Conservation (phyloP, 2,113 vertebrate genomes). For the Siniperca knerii region DNA sequence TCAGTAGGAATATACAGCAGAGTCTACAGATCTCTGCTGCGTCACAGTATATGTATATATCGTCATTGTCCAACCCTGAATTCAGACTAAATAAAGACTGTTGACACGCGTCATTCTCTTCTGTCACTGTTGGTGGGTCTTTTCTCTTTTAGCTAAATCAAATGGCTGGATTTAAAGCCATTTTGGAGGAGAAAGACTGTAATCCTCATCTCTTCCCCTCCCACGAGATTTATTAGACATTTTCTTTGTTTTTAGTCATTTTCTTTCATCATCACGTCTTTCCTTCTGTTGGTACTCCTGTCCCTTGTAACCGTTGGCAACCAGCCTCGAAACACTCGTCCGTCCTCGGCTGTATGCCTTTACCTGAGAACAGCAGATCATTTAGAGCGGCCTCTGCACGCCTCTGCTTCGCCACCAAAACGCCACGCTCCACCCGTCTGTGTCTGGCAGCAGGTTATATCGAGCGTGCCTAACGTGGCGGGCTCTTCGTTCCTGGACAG, state of each 20-base stretch:
- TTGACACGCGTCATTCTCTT: no score
- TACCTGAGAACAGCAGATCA: background rate
- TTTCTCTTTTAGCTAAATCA: background rate
- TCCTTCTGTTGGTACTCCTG: background rate
- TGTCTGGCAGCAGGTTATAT: background rate
- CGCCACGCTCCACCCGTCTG: background rate
- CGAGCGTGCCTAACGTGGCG: conserved; percentile 2
- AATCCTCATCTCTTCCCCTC: background rate
- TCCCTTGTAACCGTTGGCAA: background rate
- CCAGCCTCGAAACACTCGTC: background rate
- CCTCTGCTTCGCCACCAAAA: background rate
- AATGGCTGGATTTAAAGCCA: background rate
- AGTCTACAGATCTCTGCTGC: no score
- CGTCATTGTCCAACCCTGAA: no score
- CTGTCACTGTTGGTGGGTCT: no score
- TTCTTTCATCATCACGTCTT: background rate
- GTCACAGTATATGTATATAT: no score
- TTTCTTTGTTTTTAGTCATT: background rate
- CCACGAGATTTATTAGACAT: background rate
- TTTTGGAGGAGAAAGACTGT: background rate
- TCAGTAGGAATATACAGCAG: no score
- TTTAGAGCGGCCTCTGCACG: background rate
- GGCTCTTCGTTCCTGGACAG: conserved; percentile 6
- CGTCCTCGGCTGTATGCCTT: background rate
- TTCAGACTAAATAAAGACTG: no score